Evolutionary conservation across 2,797 vertebrate species (phyloP), one percentile per base, ranked within the genome.

Genomic region (Karalla daura): DNA sequence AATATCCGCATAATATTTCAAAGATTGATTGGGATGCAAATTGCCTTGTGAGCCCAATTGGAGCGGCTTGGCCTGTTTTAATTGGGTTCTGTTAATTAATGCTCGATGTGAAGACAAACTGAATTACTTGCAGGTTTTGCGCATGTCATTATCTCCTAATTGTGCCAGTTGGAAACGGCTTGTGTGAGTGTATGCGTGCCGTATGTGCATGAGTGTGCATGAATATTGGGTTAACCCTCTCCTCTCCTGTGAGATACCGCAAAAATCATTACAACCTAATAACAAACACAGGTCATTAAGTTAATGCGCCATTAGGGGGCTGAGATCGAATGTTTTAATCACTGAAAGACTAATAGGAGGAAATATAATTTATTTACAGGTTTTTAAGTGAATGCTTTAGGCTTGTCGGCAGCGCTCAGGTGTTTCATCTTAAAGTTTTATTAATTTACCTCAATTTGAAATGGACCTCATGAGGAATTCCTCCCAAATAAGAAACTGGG

Each of bases 81-180:
- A 93, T 86, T 91, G 88, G 83, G 77, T 90, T 89, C 80, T 83
- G 90, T 89, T 93, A 92, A 93, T 92, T 92, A 92, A 91, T 84
- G 84, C 71, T 80, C 62, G 52, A 86, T 79, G 86, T 63, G 87
- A 72, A 81, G 88, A 90, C 88, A 88, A 89, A 88, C 88, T 78
- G 80, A 89, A 90, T 89, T 87, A 87, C 78, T 80, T 63, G 67
- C 84, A 86, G 84, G 85, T 85, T 89, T 82, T 74, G 30, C 4
- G 86, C 86, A 91, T 86, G 88, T 80, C 65, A 88, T 93, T 91
- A 90, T 88, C 52, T 61, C 52, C 67, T 90, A 92, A 92, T 91
- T 90, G 83, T 80, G 53, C 50, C 51, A 17, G 58, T 14, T 41
- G 50, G n/a, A 65, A 59, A 46, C 40, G 5, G 2, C 61, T 23